phyloP scores from a whole-genome alignment of 2,113 vertebrate species.

The Hemichromis elongatus region DNA sequence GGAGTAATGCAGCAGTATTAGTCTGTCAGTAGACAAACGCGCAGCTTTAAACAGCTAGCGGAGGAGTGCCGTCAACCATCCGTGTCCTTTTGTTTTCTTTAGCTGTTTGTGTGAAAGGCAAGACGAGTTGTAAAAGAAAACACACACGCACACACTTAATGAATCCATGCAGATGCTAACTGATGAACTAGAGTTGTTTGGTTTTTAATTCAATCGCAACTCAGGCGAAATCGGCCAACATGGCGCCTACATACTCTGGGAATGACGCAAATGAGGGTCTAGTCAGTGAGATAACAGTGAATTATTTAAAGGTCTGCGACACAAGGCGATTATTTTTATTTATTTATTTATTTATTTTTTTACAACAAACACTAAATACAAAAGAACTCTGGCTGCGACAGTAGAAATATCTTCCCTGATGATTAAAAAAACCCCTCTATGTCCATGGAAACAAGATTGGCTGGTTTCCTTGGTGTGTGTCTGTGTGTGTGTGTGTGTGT shows the following conservation, averaged over 20 bases:
- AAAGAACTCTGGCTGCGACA: background rate
- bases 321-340: background rate
- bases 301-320: background rate
- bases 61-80: background rate
- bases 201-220: background rate
- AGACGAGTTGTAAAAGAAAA: background rate
- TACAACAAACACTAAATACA: background rate
- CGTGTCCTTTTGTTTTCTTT: background rate
- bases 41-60: background rate
- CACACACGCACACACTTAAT: background rate
- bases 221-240: background rate
- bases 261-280: background rate
- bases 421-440: constrained; percentile 21
- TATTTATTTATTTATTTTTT: background rate
- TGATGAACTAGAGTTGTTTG: background rate
- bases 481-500: background rate
- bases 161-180: background rate
- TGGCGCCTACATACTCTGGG: background rate
- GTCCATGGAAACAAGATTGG: constrained; percentile 61
- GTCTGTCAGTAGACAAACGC: background rate
- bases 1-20: background rate
- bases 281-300: background rate
- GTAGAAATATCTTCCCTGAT: constrained; percentile 2
- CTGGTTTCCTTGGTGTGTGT: constrained; percentile 12
- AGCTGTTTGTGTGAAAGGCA: background rate